Evolutionary conservation across 2,797 vertebrate species (phyloP), one percentile per base, ranked within the genome.

Genomic region (Choloepus didactylus): DNA sequence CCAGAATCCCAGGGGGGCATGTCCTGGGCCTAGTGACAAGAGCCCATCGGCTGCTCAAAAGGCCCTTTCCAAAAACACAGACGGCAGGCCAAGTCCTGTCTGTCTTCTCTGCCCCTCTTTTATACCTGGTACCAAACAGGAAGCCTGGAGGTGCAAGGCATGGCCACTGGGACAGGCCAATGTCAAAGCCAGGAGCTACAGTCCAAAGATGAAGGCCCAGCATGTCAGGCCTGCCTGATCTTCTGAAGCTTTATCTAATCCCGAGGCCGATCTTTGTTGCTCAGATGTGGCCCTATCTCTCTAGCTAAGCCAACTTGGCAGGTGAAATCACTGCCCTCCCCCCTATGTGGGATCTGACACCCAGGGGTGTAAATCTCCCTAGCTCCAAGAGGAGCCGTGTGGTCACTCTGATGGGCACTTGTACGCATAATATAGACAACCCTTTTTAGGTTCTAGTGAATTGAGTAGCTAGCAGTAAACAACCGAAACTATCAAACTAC

Each of bases 11-110:
- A 67, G 54, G 82, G 97, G 90, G 49, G 69, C 73, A 62, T 95
- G 97, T 95, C 94, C 96, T 95, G 88, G 91, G 94, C 62, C 88
- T 82, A 75, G 66, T 67, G 95, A 0, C 2, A 91, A 91, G 46
- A 97, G 64, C 6, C 94, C 81, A 80, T 95, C 89, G 85, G 70
- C 87, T 92, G 94, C 91, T 94, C 91, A 54, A 94, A 91, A 96
- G 86, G 76, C 67, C 94, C 93, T 95, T 94, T 94, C 95, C 97
- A 97, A 95, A 60, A 94, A 21, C 95, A 94, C 73, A 80, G 70
- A 84, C 62, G 0, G 0, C 94, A 88, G 27, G 90, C 72, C 90
- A 41, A 92, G 54, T 79, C 23, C 49, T 77, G 25, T 41, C 62
- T 67, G 54, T 64, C 44, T 51, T 49, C 38, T n/a, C 0, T 3